Conservation (phyloP, 2,888 invertebrate genomes). For the Eurytoma californica region DNA sequence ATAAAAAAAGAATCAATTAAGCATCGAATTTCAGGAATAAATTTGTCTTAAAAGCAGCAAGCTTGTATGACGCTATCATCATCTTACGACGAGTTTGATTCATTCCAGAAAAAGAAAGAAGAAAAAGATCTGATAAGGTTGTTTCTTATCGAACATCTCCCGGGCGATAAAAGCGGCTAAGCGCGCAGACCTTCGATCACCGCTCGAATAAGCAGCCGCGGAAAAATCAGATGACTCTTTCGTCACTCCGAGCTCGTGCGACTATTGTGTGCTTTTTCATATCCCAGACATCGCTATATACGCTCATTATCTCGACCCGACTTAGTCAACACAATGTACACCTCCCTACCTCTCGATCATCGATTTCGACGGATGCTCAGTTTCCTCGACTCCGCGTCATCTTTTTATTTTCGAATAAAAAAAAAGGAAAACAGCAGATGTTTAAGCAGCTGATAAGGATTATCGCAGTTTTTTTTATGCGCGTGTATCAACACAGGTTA, state of each 20-base stretch:
- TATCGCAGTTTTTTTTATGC: neutral
- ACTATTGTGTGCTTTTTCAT: slow-evolving; percentile 9
- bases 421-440: neutral
- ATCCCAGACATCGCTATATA: neutral
- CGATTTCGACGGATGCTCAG: neutral
- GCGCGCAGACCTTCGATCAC: slow-evolving; percentile 22
- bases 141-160: slow-evolving; percentile 17
- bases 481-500: neutral
- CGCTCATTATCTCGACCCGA: slow-evolving; percentile 5
- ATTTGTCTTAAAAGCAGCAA: too few species aligned
- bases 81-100: neutral
- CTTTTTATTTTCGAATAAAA: neutral
- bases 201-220: slow-evolving; percentile 12
- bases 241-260: neutral
- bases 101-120: neutral
- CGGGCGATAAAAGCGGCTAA: slow-evolving; percentile 19
- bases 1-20: too few species aligned
- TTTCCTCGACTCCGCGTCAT: neutral
- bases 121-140: slow-evolving; percentile 33
- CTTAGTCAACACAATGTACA: neutral
- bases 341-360: slow-evolving; percentile 14
- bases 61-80: neutral
- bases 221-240: slow-evolving; percentile 19
- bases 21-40: neutral
- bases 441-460: neutral